These are phyloP conservation scores for Bombus waltoni DNA, from an alignment of 1,140 invertebrate genomes.

Conservation along the genomic window DNA sequence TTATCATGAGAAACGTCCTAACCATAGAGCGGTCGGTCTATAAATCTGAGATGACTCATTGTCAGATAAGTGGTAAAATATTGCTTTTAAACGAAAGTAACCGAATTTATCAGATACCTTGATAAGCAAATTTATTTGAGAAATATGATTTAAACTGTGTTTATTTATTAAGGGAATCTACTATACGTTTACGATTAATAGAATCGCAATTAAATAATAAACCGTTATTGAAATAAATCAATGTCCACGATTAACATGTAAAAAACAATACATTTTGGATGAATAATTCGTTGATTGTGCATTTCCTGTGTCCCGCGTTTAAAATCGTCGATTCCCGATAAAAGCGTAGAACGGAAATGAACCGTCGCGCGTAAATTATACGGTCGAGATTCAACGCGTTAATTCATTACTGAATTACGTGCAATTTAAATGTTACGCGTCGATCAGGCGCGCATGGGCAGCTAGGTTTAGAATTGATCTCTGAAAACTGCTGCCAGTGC, in stretches of 20 bases:
- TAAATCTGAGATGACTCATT: slow-evolving; percentile 1
- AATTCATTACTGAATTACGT: slow-evolving; percentile 63
- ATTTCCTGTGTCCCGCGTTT: neutral
- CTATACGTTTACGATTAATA: too few species aligned
- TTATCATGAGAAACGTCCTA: neutral
- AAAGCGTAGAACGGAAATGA: slow-evolving; percentile 24
- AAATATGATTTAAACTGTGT: neutral
- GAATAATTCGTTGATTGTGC: slow-evolving; percentile 12
- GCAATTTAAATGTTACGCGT: slow-evolving; percentile 54
- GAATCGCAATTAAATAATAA: neutral
- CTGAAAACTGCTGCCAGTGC: neutral
- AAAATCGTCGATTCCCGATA: slow-evolving; percentile 1
- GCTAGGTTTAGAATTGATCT: slow-evolving; percentile 46
- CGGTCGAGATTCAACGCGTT: slow-evolving; percentile 50
- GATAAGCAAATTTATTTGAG: neutral
- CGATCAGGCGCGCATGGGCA: slow-evolving; percentile 43
- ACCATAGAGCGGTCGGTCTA: neutral
- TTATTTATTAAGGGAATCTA: neutral
- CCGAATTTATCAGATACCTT: neutral
- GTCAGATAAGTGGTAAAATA: slow-evolving; percentile 10
- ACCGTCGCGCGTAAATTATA: slow-evolving; percentile 51
- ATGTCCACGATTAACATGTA: neutral
- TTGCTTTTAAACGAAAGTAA: slow-evolving; percentile 2
- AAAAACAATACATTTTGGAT: neutral
- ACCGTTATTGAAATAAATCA: neutral